Base-by-base conservation (phyloP, 2,888 invertebrate species). In the Seira sanloemensis region DNA sequence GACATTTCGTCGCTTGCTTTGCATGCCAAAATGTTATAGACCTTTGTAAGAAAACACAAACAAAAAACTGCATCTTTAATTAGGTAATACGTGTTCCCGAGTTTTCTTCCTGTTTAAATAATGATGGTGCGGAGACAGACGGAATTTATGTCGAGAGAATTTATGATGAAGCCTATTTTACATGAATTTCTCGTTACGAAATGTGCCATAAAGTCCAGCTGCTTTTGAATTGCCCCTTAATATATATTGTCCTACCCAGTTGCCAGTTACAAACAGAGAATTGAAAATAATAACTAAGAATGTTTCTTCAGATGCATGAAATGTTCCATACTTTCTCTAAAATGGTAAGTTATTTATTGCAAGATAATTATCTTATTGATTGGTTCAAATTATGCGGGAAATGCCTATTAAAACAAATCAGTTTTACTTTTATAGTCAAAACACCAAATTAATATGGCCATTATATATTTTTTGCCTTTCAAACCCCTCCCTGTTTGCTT, bases 161-260 rank as follows among this genome's bases (percentile, higher is more conserved):
- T 50, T 16, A 50, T 50, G n/a, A 50, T 18, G 50, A 50, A 50
- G 50, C 50, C 50, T 7, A 77, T n/a, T 77, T 77, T 77, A 27
- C 77, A 77, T 77, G 54, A 77, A 68, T 77, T 68, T 68, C 77
- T 68, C 77, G 68, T 77, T 77, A 46, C 18, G 66, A 27, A 18
- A 37, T 24, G 23, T 23, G 50, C 19, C 19, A 67, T n/a, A 50
- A 24, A 54, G 12, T 7, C 37, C 37, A 37, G 37, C 37, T 37
- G 37, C 37, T 4, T 37, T 7, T 37, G 37, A 37, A 37, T 37
- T 37, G 37, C n/a, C n/a, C n/a, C n/a, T n/a, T n/a, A n/a, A n/a
- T n/a, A n/a, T n/a, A n/a, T n/a, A n/a, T n/a, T n/a, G n/a, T n/a
- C n/a, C n/a, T n/a, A n/a, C n/a, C n/a, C n/a, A n/a, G n/a, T n/a